Evolutionary conservation across 2,888 invertebrate genomes (phyloP), one percentile per base, ranked within the genome.

Genomic region (Escarpia spicata): DNA sequence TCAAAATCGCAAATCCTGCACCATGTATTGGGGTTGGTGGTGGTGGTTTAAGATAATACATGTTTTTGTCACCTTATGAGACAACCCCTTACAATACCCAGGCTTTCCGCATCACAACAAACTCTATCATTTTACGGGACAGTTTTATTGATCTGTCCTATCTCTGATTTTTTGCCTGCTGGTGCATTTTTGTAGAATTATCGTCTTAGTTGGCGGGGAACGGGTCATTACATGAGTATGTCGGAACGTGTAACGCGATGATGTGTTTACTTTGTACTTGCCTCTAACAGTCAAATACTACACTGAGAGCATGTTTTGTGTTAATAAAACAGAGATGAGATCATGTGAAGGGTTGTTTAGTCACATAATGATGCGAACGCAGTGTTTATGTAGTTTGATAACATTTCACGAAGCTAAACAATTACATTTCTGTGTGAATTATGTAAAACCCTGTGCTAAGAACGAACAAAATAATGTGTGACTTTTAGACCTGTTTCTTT

Each of bases 131-230:
- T 26, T 75, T 0, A 3, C 75, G 75, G 26, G n/a, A 75, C 75
- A 26, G 19, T 75, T 75, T 75, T 75, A 75, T 75, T 75, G 75
- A 75, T 75, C n/a, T 75, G 75, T 75, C 75, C 15, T 75, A 75
- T 75, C 6, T 15, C 75, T 19, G 26, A 15, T 75, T 75, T 75
- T 75, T 75, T 75, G 75, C 75, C 75, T 75, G 75, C 19, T n/a
- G 75, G 75, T 75, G 75, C 75, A 75, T 75, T 75, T 75, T 75
- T 75, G 75, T 75, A n/a, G 75, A 75, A 75, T 75, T 75, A 75
- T 75, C 75, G 19, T 75, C 75, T 75, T 26, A 6, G 75, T 75
- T 75, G 75, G n/a, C 26, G 19, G 75, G 6, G n/a, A 26, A 6
- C 6, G 75, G 26, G 75, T n/a, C 75, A 75, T 75, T 75, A 75